Conservation (phyloP, 2,888 invertebrate species). For the Drosophila recens region DNA sequence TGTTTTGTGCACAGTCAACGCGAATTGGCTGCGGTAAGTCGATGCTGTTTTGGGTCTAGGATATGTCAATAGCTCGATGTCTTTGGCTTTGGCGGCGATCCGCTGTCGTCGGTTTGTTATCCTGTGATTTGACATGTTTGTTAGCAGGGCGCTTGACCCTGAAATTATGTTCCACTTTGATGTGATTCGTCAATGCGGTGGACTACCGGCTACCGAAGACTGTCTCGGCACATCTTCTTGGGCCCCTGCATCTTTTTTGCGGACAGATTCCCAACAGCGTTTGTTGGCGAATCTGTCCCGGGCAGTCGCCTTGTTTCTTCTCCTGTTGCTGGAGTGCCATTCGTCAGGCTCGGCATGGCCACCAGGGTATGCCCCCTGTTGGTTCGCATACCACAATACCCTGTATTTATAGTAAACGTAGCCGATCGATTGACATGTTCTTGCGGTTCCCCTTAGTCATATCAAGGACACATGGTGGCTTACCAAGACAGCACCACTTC, state of each 20-base stretch:
- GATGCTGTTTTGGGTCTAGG: conserved; percentile 64
- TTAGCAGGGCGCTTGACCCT: conserved; percentile 71
- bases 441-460: conserved; percentile 49
- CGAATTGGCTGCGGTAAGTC: conserved; percentile 82
- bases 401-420: conserved; percentile 78
- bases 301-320: conserved; percentile 37
- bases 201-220: conserved; percentile 72
- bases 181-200: conserved; percentile 83
- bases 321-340: conserved; percentile 42
- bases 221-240: conserved; percentile 16
- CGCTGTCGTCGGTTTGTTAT: conserved; percentile 69
- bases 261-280: conserved; percentile 72
- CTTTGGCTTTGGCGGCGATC: conserved; percentile 49
- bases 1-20: conserved; percentile 75
- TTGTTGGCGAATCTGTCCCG: conserved; percentile 77
- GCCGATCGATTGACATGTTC: conserved; percentile 64
- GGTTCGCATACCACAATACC: conserved; percentile 63
- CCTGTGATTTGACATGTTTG: conserved; percentile 74
- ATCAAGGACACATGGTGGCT: conserved; percentile 34
- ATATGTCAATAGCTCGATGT: neutral
- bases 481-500: conserved; percentile 13
- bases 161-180: conserved; percentile 80
- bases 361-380: conserved; percentile 28
- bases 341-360: conserved; percentile 56
- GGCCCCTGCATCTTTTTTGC: conserved; percentile 30